These are phyloP conservation scores for Pristionchus mayeri DNA, from an alignment of 2,888 invertebrate species.

Conservation along the genomic window DNA sequence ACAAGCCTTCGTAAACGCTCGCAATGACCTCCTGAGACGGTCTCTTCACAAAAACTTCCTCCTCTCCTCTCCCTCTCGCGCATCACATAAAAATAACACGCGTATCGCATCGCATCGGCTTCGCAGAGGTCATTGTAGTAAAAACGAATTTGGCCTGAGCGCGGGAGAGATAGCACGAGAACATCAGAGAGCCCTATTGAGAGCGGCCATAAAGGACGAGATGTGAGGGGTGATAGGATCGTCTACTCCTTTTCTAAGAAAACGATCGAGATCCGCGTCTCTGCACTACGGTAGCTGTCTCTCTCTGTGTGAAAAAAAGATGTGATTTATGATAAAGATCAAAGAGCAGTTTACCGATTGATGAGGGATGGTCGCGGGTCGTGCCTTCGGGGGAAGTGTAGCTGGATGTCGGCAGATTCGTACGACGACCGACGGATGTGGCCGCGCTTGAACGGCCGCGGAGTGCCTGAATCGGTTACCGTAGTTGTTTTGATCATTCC, in stretches of 20 bases:
- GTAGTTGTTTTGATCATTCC: too few relatives aligned
- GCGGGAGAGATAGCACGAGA: not conserved
- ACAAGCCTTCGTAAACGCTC: conserved; percentile 36
- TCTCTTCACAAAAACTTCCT: not conserved
- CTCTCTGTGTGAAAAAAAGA: not conserved
- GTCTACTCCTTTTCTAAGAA: conserved; percentile 37
- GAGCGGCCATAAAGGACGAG: conserved; percentile 4
- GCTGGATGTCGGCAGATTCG: conserved; percentile 66
- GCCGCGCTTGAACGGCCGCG: conserved; percentile 59
- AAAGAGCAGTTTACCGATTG: conserved; percentile 14
- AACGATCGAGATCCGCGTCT: conserved; percentile 5
- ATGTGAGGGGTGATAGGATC: conserved; percentile 39
- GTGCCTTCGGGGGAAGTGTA: conserved; percentile 60
- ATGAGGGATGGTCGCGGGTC: conserved; percentile 45
- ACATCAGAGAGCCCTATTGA: not conserved
- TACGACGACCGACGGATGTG: conserved; percentile 68
- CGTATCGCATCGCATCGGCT: not conserved
- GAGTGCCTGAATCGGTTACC: conserved; percentile 40
- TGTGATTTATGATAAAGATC: too few relatives aligned
- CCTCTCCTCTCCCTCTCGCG: not conserved
- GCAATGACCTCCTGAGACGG: not conserved
- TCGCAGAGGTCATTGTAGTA: conserved; percentile 44
- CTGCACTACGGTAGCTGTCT: not conserved
- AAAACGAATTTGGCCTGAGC: conserved; percentile 11
- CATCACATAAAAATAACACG: conserved; percentile 42